These are phyloP conservation scores for Leptinotarsa undecemlineata DNA, from an alignment of 1,140 invertebrate genomes.

Conservation along the genomic window DNA sequence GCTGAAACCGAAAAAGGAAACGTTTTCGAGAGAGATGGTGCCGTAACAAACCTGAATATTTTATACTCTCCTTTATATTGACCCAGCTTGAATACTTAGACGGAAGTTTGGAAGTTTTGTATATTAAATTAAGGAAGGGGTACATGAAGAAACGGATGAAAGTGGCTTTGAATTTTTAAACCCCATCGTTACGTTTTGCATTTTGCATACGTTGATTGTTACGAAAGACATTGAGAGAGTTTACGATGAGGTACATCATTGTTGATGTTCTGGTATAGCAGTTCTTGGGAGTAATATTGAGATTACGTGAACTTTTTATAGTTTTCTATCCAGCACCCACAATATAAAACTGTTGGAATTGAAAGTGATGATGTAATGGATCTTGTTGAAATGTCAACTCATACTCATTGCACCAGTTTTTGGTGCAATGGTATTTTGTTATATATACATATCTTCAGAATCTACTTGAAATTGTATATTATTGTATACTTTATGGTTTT, in stretches of 20 bases:
- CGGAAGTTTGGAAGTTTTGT: conserved; percentile 9
- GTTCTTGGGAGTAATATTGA: no score
- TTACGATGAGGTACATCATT: background rate
- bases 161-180: background rate
- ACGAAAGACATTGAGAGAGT: background rate
- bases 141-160: background rate
- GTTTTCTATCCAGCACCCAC: no score
- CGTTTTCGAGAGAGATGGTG: background rate
- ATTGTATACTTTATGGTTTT: no score
- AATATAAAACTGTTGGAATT: no score
- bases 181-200: background rate
- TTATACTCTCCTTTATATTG: conserved; percentile 11
- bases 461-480: no score
- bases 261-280: no score
- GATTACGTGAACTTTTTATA: no score
- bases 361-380: no score
- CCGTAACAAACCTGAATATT: conserved; percentile 20
- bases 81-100: conserved; percentile 9
- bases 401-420: no score
- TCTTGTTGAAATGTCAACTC: no score
- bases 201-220: background rate
- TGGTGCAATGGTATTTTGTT: no score
- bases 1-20: background rate
- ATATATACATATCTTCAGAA: no score
- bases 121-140: conserved; percentile 18